These are phyloP conservation scores for Alligator sinensis DNA, from an alignment of 2,113 vertebrate genomes.

Conservation along the genomic window DNA sequence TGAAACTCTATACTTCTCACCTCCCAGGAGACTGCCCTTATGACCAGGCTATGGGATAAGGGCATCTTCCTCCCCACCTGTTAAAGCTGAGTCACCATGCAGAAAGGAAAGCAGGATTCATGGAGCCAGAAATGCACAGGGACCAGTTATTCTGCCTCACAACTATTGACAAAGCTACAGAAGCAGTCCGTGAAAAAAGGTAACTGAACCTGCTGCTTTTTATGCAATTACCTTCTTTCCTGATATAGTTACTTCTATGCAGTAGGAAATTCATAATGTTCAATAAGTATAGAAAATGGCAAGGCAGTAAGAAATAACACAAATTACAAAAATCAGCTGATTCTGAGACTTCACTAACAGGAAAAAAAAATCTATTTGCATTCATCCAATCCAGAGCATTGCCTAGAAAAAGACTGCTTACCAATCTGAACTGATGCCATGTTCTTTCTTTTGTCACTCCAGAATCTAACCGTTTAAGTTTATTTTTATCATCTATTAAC, in stretches of 20 bases:
- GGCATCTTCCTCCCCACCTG: too few relatives aligned
- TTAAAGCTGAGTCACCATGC: too few relatives aligned
- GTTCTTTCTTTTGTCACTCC: not conserved
- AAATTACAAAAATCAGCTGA: not conserved
- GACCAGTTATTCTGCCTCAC: slow-evolving; percentile 53
- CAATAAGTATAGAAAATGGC: slow-evolving; percentile 12
- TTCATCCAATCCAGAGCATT: not conserved
- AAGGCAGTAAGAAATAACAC: slow-evolving; percentile 1
- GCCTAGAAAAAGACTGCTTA: slow-evolving; percentile 21
- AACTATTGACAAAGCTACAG: slow-evolving; percentile 50
- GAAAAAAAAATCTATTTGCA: slow-evolving; percentile 10
- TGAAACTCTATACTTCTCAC: too few relatives aligned
- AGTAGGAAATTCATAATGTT: slow-evolving; percentile 50
- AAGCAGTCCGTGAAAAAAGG: slow-evolving; percentile 40
- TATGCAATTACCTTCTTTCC: not conserved
- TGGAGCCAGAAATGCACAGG: slow-evolving; percentile 31
- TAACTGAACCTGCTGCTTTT: slow-evolving; percentile 36
- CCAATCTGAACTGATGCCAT: not conserved
- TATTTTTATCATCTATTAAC: not conserved
- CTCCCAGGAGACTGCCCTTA: too few relatives aligned
- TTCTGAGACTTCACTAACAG: not conserved
- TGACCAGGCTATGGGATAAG: too few relatives aligned
- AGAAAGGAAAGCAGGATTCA: too few relatives aligned
- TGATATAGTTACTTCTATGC: slow-evolving; percentile 20
- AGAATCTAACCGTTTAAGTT: not conserved